These are phyloP conservation scores for Tetrapedia diversipes DNA, from an alignment of 2,888 invertebrate species.

Conservation along the genomic window DNA sequence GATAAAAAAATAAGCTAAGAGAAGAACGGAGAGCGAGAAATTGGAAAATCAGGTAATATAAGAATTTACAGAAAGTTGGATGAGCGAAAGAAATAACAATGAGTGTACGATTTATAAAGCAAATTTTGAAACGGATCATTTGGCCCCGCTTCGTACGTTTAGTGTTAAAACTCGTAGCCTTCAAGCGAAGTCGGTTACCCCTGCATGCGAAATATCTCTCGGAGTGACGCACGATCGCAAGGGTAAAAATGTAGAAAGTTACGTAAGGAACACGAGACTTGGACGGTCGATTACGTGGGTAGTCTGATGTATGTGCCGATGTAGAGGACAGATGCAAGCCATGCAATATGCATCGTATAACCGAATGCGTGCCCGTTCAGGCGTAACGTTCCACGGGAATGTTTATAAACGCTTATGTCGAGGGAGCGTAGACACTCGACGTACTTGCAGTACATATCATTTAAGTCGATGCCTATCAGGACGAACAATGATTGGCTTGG, in stretches of 20 bases:
- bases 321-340: conserved; percentile 68
- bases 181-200: not conserved
- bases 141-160: too few relatives aligned
- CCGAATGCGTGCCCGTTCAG: conserved; percentile 48
- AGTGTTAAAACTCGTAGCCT: not conserved
- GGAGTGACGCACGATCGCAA: conserved; percentile 24
- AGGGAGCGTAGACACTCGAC: conserved; percentile 11
- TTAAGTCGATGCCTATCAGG: conserved; percentile 26
- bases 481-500: conserved; percentile 44
- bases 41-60: too few relatives aligned
- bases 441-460: conserved; percentile 35
- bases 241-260: conserved; percentile 53
- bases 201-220: not conserved
- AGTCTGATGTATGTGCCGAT: conserved; percentile 64
- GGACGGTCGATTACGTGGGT: conserved; percentile 74
- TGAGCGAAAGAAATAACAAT: too few relatives aligned
- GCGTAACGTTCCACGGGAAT: conserved; percentile 55
- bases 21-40: too few relatives aligned
- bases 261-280: conserved; percentile 71
- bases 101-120: too few relatives aligned
- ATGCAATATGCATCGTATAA: conserved; percentile 48
- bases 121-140: too few relatives aligned
- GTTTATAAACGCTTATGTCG: conserved; percentile 20
- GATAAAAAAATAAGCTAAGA: too few relatives aligned
- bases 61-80: too few relatives aligned